These are phyloP conservation scores for Sebastiscus albofasciatus DNA, from an alignment of 2,797 vertebrate species.

Conservation along the genomic window DNA sequence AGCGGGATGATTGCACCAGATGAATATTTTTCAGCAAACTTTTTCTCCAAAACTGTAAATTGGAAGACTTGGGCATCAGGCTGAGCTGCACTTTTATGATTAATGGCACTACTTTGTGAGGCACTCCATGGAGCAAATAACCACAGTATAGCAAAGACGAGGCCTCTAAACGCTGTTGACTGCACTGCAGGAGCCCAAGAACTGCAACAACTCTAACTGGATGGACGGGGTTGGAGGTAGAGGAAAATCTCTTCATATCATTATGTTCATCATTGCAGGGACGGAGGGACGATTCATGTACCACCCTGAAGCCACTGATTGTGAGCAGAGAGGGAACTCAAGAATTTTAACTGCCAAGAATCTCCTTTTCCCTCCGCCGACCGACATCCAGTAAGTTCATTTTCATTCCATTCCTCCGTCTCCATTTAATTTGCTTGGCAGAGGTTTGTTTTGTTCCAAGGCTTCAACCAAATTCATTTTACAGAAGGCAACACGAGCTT, in stretches of 20 bases:
- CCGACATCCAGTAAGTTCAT: constrained; percentile 2
- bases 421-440: constrained; percentile 44
- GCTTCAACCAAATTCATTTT: constrained; percentile 30
- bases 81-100: constrained; percentile 52
- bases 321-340: constrained; percentile 8
- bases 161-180: constrained; percentile 27
- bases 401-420: constrained; percentile 36
- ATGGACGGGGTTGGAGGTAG: background rate
- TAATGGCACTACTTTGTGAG: constrained; percentile 56
- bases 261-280: background rate
- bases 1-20: background rate
- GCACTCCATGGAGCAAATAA: constrained; percentile 37
- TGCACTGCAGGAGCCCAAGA: constrained; percentile 2
- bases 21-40: constrained; percentile 34
- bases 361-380: background rate
- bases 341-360: constrained; percentile 34
- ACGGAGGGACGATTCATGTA: constrained; percentile 1
- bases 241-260: background rate
- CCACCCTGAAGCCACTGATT: background rate
- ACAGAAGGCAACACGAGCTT: constrained; percentile 19
- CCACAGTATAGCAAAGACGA: constrained; percentile 13
- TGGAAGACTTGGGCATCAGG: constrained; percentile 4
- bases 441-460: constrained; percentile 34
- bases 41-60: constrained; percentile 35
- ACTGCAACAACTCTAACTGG: background rate